Percentiles rank a stretch among this genome's conserved stretches.
phyloP scores from a whole-genome alignment of 2,113 vertebrate genomes.

The human (Homo sapiens) region DNA sequence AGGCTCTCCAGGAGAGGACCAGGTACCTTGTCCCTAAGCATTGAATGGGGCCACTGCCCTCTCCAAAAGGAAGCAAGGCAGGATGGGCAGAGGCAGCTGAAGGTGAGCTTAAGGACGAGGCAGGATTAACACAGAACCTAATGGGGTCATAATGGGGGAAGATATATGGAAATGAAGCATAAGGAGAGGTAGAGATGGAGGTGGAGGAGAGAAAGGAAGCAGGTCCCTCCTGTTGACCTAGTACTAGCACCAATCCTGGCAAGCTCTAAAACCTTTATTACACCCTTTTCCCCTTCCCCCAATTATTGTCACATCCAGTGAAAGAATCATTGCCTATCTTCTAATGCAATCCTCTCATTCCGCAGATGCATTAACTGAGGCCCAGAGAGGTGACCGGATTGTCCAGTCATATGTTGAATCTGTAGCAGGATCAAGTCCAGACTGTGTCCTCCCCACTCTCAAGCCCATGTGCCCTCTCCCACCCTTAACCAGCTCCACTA shows the following conservation, averaged over 20 bases:
- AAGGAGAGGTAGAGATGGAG: neutral
- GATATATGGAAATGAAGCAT: neutral
- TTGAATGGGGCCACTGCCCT: fast-evolving
- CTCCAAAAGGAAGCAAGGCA: neutral
- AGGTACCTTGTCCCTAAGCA: neutral
- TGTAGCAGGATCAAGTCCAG: neutral
- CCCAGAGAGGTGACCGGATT: neutral
- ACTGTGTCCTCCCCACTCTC: fast-evolving
- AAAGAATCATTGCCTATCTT: neutral
- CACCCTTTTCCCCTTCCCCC: too few relatives aligned
- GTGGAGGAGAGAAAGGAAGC: neutral
- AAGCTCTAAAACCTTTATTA: neutral
- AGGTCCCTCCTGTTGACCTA: neutral
- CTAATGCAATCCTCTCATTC: neutral
- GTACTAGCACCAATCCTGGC: neutral
- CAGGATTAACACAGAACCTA: neutral
- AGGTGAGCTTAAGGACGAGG: neutral
- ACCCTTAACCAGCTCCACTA: neutral
- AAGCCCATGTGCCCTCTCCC: fast-evolving
- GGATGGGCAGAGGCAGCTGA: neutral
- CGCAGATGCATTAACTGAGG: neutral
- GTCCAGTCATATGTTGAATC: neutral
- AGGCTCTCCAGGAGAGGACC: neutral
- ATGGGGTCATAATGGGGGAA: neutral
- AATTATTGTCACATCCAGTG: neutral